Percentiles rank a stretch among this genome's conserved stretches.
phyloP scores from a whole-genome alignment of 2,113 vertebrate genomes.

The Holacanthus passer region DNA sequence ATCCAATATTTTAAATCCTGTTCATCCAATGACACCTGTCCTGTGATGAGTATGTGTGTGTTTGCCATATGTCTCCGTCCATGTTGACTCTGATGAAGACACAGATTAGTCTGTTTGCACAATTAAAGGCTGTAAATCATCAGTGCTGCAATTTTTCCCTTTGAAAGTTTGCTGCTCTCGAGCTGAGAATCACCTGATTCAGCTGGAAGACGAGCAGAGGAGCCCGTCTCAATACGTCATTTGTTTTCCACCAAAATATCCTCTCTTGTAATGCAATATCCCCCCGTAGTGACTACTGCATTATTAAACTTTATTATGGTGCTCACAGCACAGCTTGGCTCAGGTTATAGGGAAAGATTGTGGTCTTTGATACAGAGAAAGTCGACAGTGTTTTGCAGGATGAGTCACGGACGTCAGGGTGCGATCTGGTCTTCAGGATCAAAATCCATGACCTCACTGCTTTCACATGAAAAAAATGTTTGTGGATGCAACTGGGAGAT shows the following conservation, averaged over 20 bases:
- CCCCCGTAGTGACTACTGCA: not conserved
- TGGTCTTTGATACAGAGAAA: not conserved
- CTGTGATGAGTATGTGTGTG: too few relatives aligned
- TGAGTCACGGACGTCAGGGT: too few relatives aligned
- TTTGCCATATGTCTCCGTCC: not conserved
- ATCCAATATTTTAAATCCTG: too few relatives aligned
- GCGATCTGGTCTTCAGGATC: too few relatives aligned
- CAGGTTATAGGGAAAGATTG: not conserved
- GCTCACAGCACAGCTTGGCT: too few relatives aligned
- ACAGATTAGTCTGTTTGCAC: not conserved
- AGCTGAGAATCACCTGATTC: too few relatives aligned
- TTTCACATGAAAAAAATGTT: too few relatives aligned
- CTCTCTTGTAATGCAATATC: not conserved
- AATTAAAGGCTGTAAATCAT: not conserved
- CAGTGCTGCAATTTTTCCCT: not conserved
- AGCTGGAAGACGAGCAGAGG: not conserved
- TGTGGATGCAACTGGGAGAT: too few relatives aligned
- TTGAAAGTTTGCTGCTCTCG: not conserved
- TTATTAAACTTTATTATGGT: not conserved
- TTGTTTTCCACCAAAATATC: not conserved
- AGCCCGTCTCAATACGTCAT: not conserved
- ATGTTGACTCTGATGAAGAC: not conserved
- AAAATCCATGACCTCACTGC: too few relatives aligned
- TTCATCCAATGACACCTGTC: too few relatives aligned
- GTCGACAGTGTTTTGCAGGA: not conserved